Conservation (phyloP, 2,888 invertebrate species). For the Malacosoma neustria region DNA sequence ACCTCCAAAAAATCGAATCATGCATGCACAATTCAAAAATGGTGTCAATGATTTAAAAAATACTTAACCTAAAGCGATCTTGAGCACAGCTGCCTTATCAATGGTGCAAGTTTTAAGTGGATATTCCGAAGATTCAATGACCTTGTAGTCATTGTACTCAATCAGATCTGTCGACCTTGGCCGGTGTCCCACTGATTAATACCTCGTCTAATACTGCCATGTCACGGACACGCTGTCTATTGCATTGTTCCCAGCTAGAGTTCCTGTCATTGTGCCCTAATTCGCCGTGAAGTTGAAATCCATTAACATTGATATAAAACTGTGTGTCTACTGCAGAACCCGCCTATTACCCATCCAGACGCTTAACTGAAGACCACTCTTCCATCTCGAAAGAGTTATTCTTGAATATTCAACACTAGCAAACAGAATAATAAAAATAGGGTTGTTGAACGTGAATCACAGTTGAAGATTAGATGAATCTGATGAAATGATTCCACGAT, state of each 20-base stretch:
- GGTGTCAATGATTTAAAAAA: too few relatives aligned
- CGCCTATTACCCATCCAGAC: conserved; percentile 39
- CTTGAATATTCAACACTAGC: not conserved
- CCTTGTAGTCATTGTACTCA: conserved; percentile 40
- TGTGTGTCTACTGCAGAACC: conserved; percentile 36
- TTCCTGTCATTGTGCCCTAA: conserved; percentile 71
- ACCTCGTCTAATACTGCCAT: conserved; percentile 40
- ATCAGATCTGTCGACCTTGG: conserved; percentile 49
- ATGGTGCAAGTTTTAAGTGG: too few relatives aligned
- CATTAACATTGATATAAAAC: conserved; percentile 60
- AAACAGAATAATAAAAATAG: too few relatives aligned
- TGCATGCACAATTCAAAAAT: too few relatives aligned
- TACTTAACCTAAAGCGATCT: too few relatives aligned
- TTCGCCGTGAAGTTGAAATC: conserved; percentile 59
- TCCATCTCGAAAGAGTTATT: conserved; percentile 4
- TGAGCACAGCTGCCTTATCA: too few relatives aligned
- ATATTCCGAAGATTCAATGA: conserved; percentile 20
- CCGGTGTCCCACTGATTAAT: conserved; percentile 29
- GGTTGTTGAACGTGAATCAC: too few relatives aligned
- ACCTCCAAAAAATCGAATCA: too few relatives aligned
- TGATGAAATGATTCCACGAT: conserved; percentile 50
- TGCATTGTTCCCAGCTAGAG: conserved; percentile 54
- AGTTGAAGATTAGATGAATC: too few relatives aligned
- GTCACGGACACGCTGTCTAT: conserved; percentile 53
- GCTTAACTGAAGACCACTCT: conserved; percentile 26